A percentile compares a stretch with the other conserved stretches of the same genome.
phyloP scores from a whole-genome alignment of 2,797 vertebrate species.

The Pseudomugil gertrudae region DNA sequence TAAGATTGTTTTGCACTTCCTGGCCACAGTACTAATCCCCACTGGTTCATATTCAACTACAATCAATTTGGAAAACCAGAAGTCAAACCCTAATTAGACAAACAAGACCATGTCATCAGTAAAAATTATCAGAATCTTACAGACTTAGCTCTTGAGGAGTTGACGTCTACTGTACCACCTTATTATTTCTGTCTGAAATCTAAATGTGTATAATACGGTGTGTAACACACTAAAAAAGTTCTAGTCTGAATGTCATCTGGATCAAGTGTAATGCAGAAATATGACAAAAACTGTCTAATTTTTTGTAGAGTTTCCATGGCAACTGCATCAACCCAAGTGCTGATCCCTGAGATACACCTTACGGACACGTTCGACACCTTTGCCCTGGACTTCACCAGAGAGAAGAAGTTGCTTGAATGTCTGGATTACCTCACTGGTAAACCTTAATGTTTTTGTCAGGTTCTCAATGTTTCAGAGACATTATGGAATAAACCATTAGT shows the following conservation, averaged over 20 bases:
- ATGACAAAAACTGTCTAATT: not conserved
- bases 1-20: too few species aligned
- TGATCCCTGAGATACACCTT: constrained; percentile 97
- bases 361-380: constrained; percentile 97
- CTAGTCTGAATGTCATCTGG: too few species aligned
- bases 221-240: not conserved
- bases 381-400: constrained; percentile 95
- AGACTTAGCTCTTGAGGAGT: not conserved
- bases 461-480: not conserved
- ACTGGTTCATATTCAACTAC: not conserved
- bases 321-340: constrained; percentile 96
- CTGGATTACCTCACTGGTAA: constrained; percentile 99
- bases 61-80: not conserved
- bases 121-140: not conserved
- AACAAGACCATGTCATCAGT: not conserved
- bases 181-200: not conserved
- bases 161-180: not conserved
- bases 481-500: not conserved
- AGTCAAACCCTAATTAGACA: too few species aligned
- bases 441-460: not conserved
- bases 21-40: too few species aligned
- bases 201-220: not conserved
- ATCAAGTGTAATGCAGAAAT: too few species aligned
- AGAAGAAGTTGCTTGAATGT: constrained; percentile 97
- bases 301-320: constrained; percentile 94